Evolutionary conservation across 2,797 vertebrate genomes (phyloP).

Genomic region (Hylomyscus alleni): DNA sequence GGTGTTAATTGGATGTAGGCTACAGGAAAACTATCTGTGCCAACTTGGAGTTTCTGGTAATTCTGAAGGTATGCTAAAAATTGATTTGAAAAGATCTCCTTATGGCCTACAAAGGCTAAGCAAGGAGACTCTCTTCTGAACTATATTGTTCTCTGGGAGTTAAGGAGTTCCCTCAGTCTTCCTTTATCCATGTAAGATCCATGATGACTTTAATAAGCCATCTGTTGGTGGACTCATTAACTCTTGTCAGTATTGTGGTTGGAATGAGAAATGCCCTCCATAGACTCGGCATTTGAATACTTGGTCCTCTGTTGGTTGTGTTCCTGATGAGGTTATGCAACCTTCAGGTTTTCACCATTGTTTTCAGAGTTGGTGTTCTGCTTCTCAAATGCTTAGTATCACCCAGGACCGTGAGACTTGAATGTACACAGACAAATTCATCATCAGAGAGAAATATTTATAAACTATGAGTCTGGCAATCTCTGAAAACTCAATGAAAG

Average conservation of each 20-base stretch:
- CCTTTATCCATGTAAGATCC: neutral
- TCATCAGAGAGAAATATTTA: constrained; percentile 68
- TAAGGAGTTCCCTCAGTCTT: neutral
- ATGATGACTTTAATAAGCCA: neutral
- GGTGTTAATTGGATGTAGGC: neutral
- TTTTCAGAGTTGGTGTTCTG: neutral
- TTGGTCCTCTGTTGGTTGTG: neutral
- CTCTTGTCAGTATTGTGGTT: neutral
- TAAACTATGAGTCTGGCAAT: constrained; percentile 61
- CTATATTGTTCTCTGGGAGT: neutral
- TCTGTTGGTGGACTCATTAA: neutral
- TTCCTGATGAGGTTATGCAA: neutral
- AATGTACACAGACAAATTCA: constrained; percentile 4
- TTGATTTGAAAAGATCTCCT: neutral
- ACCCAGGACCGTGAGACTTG: neutral
- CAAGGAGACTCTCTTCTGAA: neutral
- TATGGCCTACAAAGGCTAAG: neutral
- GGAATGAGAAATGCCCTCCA: neutral
- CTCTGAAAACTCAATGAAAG: constrained; percentile 66
- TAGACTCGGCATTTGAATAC: neutral
- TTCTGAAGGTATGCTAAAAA: neutral
- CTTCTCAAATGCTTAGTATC: constrained; percentile 1
- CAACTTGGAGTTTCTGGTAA: neutral
- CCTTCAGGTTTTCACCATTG: neutral
- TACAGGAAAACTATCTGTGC: neutral